These are phyloP conservation scores for Cranoglanis bouderius DNA, from an alignment of 2,113 vertebrate genomes.

Conservation along the genomic window DNA sequence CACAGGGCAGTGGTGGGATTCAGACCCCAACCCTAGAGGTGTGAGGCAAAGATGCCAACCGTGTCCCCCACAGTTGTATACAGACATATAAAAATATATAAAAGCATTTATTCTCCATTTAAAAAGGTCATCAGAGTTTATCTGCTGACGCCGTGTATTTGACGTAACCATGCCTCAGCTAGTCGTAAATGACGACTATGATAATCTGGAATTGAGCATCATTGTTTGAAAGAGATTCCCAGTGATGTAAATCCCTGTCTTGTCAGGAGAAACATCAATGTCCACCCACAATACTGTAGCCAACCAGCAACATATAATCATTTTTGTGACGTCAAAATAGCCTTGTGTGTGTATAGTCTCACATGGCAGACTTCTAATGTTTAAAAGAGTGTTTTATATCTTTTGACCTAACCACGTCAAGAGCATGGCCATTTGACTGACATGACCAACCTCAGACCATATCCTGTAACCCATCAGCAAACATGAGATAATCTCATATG, in stretches of 20 bases:
- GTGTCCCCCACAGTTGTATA: too few species aligned
- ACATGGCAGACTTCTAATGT: not conserved
- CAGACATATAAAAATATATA: not conserved
- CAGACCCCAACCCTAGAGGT: too few species aligned
- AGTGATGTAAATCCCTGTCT: not conserved
- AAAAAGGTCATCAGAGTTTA: not conserved
- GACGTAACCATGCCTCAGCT: not conserved
- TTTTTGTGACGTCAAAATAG: not conserved
- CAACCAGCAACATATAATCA: not conserved
- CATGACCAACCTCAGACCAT: not conserved
- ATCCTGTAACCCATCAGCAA: not conserved
- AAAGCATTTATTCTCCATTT: not conserved
- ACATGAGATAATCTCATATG: not conserved
- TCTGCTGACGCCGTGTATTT: not conserved
- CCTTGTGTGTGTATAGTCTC: too few species aligned
- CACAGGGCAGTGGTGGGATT: too few species aligned
- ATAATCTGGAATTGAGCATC: not conserved
- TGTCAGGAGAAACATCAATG: not conserved
- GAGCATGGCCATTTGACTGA: not conserved
- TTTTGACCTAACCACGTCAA: not conserved
- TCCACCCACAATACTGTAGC: not conserved
- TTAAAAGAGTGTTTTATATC: not conserved
- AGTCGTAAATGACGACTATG: not conserved
- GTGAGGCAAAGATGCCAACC: too few species aligned
- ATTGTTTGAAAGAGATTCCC: not conserved